Conservation (phyloP, 2,888 invertebrate species). For the Perizoma affinitatum region DNA sequence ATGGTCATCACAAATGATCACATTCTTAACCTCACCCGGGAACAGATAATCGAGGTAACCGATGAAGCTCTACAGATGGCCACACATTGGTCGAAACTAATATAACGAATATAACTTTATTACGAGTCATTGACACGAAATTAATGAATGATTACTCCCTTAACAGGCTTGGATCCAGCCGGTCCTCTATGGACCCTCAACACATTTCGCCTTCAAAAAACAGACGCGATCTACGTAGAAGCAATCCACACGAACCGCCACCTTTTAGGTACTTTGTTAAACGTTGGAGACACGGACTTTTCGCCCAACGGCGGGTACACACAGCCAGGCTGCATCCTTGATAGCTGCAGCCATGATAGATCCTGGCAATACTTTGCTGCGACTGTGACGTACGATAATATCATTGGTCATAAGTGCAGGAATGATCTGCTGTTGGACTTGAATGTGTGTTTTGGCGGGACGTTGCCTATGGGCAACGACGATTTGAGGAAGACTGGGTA, state of each 20-base stretch:
- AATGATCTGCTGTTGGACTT: conserved; percentile 4
- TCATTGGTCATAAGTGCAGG: conserved; percentile 21
- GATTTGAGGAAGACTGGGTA: conserved; percentile 48
- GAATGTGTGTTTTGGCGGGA: conserved; percentile 22
- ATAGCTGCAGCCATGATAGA: conserved; percentile 53
- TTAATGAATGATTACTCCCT: conserved; percentile 10
- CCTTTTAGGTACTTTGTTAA: conserved; percentile 12
- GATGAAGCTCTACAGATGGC: too few relatives aligned
- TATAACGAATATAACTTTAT: too few relatives aligned
- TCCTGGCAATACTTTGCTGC: conserved; percentile 55
- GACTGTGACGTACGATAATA: conserved; percentile 39
- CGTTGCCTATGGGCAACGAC: conserved; percentile 50
- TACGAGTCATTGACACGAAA: too few relatives aligned
- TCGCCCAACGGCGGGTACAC: conserved; percentile 25
- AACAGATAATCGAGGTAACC: too few relatives aligned
- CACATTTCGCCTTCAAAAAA: conserved; percentile 9
- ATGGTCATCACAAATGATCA: too few relatives aligned
- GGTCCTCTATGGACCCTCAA: conserved; percentile 43
- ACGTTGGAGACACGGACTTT: conserved; percentile 26
- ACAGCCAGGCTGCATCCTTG: conserved; percentile 19
- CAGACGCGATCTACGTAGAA: conserved; percentile 30
- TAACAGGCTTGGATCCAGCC: conserved; percentile 54
- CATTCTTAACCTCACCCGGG: too few relatives aligned
- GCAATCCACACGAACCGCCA: conserved; percentile 28
- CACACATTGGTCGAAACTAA: too few relatives aligned